These are phyloP conservation scores for Camelus bactrianus DNA, from an alignment of 2,113 vertebrate species.

Conservation along the genomic window DNA sequence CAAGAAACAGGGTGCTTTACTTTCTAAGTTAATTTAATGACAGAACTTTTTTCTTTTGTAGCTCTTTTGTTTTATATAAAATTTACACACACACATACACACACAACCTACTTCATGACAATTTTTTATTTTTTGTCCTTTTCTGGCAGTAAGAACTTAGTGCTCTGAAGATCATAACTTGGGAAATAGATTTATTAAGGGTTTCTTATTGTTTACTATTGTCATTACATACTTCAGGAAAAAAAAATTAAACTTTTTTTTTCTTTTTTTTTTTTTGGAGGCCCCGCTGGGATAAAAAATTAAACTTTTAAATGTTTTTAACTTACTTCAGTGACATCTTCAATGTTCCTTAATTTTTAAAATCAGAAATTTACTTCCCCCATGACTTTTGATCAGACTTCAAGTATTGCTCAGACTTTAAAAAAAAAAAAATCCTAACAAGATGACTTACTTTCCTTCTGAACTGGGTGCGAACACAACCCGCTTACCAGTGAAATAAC, in stretches of 20 bases:
- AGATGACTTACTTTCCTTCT: background rate
- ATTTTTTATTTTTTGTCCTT: background rate
- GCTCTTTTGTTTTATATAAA: too few relatives aligned
- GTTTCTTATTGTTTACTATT: background rate
- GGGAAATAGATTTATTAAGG: background rate
- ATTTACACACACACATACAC: too few relatives aligned
- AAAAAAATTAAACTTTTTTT: background rate
- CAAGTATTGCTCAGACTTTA: constrained; percentile 61
- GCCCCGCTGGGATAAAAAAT: background rate
- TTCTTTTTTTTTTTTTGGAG: background rate
- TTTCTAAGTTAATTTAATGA: background rate
- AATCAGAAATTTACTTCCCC: constrained; percentile 22
- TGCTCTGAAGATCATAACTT: background rate
- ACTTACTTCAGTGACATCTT: background rate
- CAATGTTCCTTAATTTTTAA: background rate
- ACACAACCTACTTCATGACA: too few relatives aligned
- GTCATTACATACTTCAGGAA: background rate
- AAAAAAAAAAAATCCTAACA: background rate
- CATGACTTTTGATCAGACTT: background rate
- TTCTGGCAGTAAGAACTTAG: background rate
- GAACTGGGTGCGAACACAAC: background rate
- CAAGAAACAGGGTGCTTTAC: background rate
- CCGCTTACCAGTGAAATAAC: background rate
- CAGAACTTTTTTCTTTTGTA: background rate
- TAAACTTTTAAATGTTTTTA: background rate